Percentiles rank a stretch among this genome's conserved stretches.
These are phyloP conservation scores for Platichthys stellatus DNA, from an alignment of 2,113 vertebrate species.

Conservation along the genomic window DNA sequence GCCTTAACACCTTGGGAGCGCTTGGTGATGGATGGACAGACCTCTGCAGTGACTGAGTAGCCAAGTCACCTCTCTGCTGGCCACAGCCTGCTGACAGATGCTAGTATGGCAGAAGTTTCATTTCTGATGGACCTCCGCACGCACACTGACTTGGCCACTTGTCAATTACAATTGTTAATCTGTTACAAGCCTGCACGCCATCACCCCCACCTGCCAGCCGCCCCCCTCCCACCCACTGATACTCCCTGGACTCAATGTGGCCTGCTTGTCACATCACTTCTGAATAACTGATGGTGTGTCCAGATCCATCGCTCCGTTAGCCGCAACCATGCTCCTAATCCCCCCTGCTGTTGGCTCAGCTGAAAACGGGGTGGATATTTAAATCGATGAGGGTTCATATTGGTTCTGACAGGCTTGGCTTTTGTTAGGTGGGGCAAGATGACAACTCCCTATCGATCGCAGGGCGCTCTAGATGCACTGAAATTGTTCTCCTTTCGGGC, in stretches of 20 bases:
- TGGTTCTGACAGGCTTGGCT: constrained; percentile 66
- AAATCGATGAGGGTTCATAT: constrained; percentile 68
- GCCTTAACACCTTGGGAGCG: background rate
- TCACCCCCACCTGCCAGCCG: background rate
- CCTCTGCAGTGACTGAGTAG: background rate
- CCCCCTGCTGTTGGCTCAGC: constrained; percentile 50
- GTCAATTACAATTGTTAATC: constrained; percentile 68
- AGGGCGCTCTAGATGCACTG: constrained; percentile 10
- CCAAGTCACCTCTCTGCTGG: background rate
- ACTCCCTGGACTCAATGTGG: constrained; percentile 16
- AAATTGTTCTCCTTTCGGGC: constrained; percentile 44
- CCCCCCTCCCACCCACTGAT: background rate
- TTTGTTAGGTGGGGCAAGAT: constrained; percentile 50
- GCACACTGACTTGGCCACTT: constrained; percentile 39
- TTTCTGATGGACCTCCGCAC: background rate
- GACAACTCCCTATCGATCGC: constrained; percentile 55
- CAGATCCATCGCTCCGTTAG: constrained; percentile 40
- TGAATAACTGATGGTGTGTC: constrained; percentile 67
- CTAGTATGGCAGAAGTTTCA: background rate
- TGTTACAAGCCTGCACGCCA: constrained; percentile 30
- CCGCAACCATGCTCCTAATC: constrained; percentile 37
- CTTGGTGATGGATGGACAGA: constrained; percentile 20
- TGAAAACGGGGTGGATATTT: constrained; percentile 52
- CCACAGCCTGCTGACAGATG: constrained; percentile 22
- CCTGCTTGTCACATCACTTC: constrained; percentile 61